These are phyloP conservation scores for Plotosus lineatus DNA, from an alignment of 2,113 vertebrate genomes.

Conservation along the genomic window DNA sequence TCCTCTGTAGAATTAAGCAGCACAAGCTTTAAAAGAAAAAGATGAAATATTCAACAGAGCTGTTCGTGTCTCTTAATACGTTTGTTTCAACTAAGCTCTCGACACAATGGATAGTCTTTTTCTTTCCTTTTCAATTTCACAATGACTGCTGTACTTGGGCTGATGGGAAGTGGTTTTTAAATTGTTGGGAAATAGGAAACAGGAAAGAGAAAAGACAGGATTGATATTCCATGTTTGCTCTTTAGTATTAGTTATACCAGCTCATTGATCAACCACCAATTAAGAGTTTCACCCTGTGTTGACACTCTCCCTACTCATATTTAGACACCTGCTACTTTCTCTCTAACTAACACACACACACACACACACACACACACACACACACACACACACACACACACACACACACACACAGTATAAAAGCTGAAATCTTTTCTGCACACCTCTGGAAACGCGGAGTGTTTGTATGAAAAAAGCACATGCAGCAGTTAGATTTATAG, in stretches of 20 bases:
- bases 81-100: slow-evolving; percentile 40
- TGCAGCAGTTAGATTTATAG: no score
- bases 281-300: slow-evolving; percentile 41
- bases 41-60: slow-evolving; percentile 56
- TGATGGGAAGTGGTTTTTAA: not conserved
- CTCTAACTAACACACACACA: not conserved
- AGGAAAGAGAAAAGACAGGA: slow-evolving; percentile 34
- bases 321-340: slow-evolving; percentile 4
- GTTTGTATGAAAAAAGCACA: not conserved
- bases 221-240: slow-evolving; percentile 63
- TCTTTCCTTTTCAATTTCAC: slow-evolving; percentile 41
- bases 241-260: slow-evolving; percentile 62
- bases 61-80: slow-evolving; percentile 37
- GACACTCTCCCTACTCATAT: slow-evolving; percentile 12
- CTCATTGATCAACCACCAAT: slow-evolving; percentile 64
- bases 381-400: not conserved
- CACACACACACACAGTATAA: not conserved
- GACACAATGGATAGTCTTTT: slow-evolving; percentile 34
- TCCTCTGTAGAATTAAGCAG: slow-evolving; percentile 12
- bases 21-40: slow-evolving; percentile 12
- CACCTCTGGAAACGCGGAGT: not conserved
- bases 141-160: not conserved
- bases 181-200: not conserved
- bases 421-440: no score
- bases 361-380: not conserved